These are phyloP conservation scores for Ooceraea biroi DNA, from an alignment of 1,140 invertebrate genomes.

Conservation along the genomic window DNA sequence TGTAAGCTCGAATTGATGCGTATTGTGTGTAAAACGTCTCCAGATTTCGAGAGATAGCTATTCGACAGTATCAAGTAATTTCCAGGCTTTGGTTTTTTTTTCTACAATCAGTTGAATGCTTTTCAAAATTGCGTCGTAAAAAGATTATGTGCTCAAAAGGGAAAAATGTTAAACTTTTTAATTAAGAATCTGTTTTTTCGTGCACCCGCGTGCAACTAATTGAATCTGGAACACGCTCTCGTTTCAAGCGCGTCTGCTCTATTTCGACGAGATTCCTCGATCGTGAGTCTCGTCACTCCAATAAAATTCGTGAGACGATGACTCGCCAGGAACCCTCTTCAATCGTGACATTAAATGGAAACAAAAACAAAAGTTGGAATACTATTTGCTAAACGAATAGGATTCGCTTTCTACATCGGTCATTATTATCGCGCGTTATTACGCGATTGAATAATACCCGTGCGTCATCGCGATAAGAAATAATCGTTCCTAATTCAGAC, in stretches of 20 bases:
- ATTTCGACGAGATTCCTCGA: slow-evolving; percentile 49
- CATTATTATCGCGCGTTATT: background rate
- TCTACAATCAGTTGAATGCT: background rate
- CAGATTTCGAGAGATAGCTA: background rate
- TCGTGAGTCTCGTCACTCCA: background rate
- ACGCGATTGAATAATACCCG: background rate
- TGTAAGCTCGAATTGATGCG: background rate
- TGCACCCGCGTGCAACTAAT: slow-evolving; percentile 4
- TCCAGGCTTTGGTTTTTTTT: background rate
- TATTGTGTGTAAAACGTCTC: background rate
- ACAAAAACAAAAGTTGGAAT: background rate
- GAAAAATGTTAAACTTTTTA: slow-evolving; percentile 14
- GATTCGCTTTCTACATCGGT: background rate
- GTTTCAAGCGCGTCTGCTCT: slow-evolving; percentile 24
- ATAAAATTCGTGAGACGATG: slow-evolving; percentile 5
- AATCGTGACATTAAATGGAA: background rate
- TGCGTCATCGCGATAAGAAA: background rate
- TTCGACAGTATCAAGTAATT: background rate
- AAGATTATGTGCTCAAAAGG: background rate
- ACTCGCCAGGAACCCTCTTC: background rate
- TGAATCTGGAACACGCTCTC: slow-evolving; percentile 37
- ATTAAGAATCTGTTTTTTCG: slow-evolving; percentile 24
- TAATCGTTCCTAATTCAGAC: background rate
- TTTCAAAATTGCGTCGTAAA: background rate
- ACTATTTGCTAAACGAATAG: background rate